Percentiles rank a stretch among this genome's conserved stretches.
Evolutionary conservation across 1,140 invertebrate genomes (phyloP).

Genomic region (Lordiphosa clarofinis): DNA sequence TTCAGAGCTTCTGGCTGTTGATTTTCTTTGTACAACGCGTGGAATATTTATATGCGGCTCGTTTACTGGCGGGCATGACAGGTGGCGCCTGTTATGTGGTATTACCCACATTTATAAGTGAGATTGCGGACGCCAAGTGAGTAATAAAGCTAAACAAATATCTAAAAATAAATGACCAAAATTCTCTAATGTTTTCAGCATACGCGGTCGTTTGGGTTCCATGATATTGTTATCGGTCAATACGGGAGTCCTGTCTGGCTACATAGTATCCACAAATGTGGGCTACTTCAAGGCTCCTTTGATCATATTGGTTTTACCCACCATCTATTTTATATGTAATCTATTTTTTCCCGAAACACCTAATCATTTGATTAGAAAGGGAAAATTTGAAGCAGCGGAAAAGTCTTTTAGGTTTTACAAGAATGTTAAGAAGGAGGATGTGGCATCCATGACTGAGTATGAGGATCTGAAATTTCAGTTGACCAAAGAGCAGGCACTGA

Average conservation of each 20-base stretch:
- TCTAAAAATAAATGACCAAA: background rate
- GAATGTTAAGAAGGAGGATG: conserved; percentile 34
- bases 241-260: conserved; percentile 88
- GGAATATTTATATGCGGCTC: conserved; percentile 66
- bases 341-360: conserved; percentile 91
- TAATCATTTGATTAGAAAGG: conserved; percentile 83
- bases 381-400: conserved; percentile 84
- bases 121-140: conserved; percentile 68
- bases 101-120: conserved; percentile 60
- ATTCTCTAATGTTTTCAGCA: conserved; percentile 74
- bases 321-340: conserved; percentile 84
- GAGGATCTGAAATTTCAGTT: conserved; percentile 38
- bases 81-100: conserved; percentile 57
- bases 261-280: conserved; percentile 85
- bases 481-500: conserved; percentile 34
- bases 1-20: conserved; percentile 56
- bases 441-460: conserved; percentile 34
- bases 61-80: conserved; percentile 77
- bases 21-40: conserved; percentile 53
- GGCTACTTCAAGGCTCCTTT: conserved; percentile 85
- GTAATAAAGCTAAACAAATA: background rate
- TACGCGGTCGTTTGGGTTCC: conserved; percentile 89
- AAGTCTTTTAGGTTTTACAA: conserved; percentile 81
- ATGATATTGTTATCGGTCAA: conserved; percentile 91
- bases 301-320: conserved; percentile 84